Conservation (phyloP, 1,140 invertebrate genomes). For the Aricia agestis region DNA sequence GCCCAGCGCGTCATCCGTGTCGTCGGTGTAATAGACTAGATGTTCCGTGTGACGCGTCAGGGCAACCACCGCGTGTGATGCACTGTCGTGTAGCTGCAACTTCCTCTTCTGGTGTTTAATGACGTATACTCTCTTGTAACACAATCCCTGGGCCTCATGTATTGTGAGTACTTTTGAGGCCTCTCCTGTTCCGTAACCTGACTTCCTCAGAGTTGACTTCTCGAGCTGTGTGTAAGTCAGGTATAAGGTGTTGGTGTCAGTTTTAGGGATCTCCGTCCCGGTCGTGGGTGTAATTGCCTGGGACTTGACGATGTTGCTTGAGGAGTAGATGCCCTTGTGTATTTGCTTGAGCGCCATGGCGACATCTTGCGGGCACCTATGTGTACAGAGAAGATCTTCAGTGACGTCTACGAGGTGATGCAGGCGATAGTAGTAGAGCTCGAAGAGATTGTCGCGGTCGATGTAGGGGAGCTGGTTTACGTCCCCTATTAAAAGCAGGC, state of each 20-base stretch:
- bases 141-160: slow-evolving; percentile 32
- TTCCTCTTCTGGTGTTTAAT: slow-evolving; percentile 9
- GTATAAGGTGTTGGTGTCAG: slow-evolving; percentile 23
- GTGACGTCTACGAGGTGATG: slow-evolving; percentile 16
- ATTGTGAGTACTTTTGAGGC: slow-evolving; percentile 29
- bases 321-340: slow-evolving; percentile 38
- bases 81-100: slow-evolving; percentile 23
- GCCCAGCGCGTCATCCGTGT: slow-evolving; percentile 19
- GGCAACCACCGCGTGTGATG: slow-evolving; percentile 25
- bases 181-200: background rate
- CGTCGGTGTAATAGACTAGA: slow-evolving; percentile 22
- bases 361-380: slow-evolving; percentile 35
- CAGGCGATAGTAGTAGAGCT: slow-evolving; percentile 26
- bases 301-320: slow-evolving; percentile 24
- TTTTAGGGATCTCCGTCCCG: slow-evolving; percentile 26
- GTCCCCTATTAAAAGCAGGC: slow-evolving; percentile 32
- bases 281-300: slow-evolving; percentile 21
- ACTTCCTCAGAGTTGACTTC: background rate
- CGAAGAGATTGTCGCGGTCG: slow-evolving; percentile 37
- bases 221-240: slow-evolving; percentile 21
- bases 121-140: slow-evolving; percentile 21
- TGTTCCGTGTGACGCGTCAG: slow-evolving; percentile 22
- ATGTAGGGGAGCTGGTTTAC: slow-evolving; percentile 39
- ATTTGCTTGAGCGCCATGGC: slow-evolving; percentile 31
- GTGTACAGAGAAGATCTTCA: slow-evolving; percentile 29